phyloP scores from a whole-genome alignment of 2,113 vertebrate species.

The Motacilla alba region DNA sequence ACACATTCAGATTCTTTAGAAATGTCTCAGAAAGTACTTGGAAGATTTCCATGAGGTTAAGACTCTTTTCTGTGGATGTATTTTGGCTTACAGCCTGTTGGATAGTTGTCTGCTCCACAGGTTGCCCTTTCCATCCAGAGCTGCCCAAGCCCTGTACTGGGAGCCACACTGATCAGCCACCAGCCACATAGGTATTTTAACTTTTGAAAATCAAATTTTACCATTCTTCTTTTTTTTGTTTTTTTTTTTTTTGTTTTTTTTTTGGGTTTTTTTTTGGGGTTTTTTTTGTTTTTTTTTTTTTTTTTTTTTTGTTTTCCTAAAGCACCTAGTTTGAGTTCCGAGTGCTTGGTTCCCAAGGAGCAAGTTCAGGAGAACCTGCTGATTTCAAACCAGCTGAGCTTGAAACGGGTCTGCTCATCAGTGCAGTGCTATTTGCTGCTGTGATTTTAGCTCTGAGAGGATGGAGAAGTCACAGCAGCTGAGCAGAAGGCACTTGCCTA shows the following conservation, averaged over 20 bases:
- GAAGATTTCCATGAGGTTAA: not conserved
- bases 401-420: not conserved
- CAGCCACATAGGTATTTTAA: not conserved
- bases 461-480: not conserved
- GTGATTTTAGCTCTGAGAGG: not conserved
- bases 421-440: not conserved
- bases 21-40: not conserved
- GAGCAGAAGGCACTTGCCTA: not conserved
- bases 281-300: not conserved
- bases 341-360: not conserved
- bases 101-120: not conserved
- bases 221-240: not conserved
- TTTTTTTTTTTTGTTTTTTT: too few species aligned
- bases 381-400: not conserved
- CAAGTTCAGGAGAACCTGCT: not conserved
- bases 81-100: not conserved
- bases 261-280: too few species aligned
- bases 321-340: not conserved
- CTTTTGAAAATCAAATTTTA: too few species aligned
- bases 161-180: rapidly evolving
- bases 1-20: not conserved
- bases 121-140: not conserved
- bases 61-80: not conserved
- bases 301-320: too few species aligned
- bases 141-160: not conserved